A percentile compares a stretch with the other conserved stretches of the same genome.
These are phyloP conservation scores for Tipula helvola DNA, from an alignment of 2,888 invertebrate species.

Conservation along the genomic window DNA sequence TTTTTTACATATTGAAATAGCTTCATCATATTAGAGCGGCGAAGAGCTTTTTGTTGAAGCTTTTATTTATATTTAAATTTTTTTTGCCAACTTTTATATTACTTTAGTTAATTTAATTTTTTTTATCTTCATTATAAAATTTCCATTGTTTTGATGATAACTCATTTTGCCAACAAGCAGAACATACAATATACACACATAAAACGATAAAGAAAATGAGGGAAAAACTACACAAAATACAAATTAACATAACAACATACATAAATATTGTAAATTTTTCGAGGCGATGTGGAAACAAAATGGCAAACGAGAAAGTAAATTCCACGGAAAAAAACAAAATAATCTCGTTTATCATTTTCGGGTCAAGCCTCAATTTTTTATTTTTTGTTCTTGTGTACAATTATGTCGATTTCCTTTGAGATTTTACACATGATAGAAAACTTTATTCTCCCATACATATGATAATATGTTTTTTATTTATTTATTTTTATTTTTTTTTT, in stretches of 20 bases:
- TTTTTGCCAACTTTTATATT: not conserved
- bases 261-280: not conserved
- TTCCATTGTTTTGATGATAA: not conserved
- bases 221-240: not conserved
- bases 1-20: not conserved
- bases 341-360: not conserved
- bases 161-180: not conserved
- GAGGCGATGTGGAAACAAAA: not conserved
- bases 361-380: not conserved
- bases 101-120: not conserved
- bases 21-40: not conserved
- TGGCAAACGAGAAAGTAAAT: not conserved
- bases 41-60: not conserved
- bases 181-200: not conserved
- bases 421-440: not conserved
- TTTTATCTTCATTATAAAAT: not conserved
- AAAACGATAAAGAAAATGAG: not conserved
- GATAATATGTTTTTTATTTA: not conserved
- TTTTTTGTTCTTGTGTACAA: not conserved
- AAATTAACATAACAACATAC: not conserved
- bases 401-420: not conserved
- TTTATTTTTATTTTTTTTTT: not conserved
- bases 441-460: not conserved
- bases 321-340: not conserved
- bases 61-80: not conserved